Evolutionary conservation across 2,888 invertebrate species (phyloP), one percentile per base, ranked within the genome.

Genomic region (Tromatobia lineatoria): DNA sequence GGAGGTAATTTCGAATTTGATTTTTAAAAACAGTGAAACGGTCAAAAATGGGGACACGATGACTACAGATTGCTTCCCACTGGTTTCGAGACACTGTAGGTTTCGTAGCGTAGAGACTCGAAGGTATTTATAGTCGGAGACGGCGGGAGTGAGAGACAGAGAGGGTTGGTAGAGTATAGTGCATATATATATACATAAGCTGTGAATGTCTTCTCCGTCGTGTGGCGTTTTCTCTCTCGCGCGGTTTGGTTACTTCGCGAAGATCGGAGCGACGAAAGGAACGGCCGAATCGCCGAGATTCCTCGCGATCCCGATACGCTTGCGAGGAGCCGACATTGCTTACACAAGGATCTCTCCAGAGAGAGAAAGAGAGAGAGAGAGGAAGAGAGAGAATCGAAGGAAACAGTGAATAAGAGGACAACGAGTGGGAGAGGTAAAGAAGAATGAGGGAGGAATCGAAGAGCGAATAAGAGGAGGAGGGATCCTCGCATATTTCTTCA

Each of bases 251-350:
- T 87, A 87, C 86, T 86, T 87, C 82, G 79, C 80, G 81, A 74
- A 71, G 83, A 87, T 86, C 85, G 80, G 83, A 85, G 85, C 88
- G 85, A 82, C 88, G 87, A 88, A 88, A 88, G 88, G 88, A 90
- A 88, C 82, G 88, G 87, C 86, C 87, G 86, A 91, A 92, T 92
- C 90, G 90, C 89, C 86, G 88, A 84, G 91, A 92, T 92, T 92
- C 91, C 91, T 84, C 82, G 57, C 86, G 85, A 83, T 81, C 85
- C 82, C 85, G 87, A 86, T 87, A 87, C 85, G 75, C 83, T 77
- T 57, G 42, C 54, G 66, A 80, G 77, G 66, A 84, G 77, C 81
- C 80, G 77, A 73, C 80, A 67, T 59, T 69, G 52, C 66, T 66
- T 45, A 23, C 42, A 45, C 66, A 23, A 66, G 66, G 66, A 45